These are phyloP conservation scores for Rhinoptilus africanus DNA, from an alignment of 2,113 vertebrate genomes.

Conservation along the genomic window DNA sequence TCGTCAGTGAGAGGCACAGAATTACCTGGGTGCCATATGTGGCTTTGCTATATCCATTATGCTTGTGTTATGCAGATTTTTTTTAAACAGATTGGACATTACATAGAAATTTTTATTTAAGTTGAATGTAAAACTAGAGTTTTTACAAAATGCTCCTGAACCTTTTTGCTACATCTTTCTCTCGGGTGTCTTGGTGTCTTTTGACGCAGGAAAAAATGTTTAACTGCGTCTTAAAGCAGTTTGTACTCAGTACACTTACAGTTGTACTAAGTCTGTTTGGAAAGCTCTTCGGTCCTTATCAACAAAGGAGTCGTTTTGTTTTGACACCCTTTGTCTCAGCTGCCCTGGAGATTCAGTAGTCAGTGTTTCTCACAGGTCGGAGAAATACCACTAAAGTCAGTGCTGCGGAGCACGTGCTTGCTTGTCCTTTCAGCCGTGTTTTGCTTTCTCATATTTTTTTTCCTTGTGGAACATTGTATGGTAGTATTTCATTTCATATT, in stretches of 20 bases:
- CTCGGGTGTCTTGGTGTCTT: not conserved
- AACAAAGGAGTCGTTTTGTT: not conserved
- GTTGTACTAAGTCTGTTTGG: not conserved
- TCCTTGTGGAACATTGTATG: not conserved
- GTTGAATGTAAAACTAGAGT: not conserved
- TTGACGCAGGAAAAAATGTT: not conserved
- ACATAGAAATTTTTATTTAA: not conserved
- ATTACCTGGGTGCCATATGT: accelerated
- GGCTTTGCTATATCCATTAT: not conserved
- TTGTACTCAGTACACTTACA: not conserved
- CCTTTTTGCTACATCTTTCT: not conserved
- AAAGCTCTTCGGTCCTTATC: not conserved
- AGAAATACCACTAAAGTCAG: not conserved
- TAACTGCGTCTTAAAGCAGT: not conserved
- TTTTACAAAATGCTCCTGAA: not conserved
- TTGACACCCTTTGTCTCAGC: not conserved
- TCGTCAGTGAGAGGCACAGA: not conserved
- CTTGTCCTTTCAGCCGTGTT: not conserved
- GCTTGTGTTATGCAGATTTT: not conserved
- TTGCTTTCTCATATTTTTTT: not conserved
- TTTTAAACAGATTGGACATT: not conserved
- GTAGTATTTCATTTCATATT: not conserved
- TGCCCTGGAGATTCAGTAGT: not conserved
- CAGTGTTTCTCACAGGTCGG: not conserved
- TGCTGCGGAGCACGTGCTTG: not conserved